Evolutionary conservation across 2,888 invertebrate genomes (phyloP), one percentile per base, ranked within the genome.

Genomic region (Gerris lacustris): DNA sequence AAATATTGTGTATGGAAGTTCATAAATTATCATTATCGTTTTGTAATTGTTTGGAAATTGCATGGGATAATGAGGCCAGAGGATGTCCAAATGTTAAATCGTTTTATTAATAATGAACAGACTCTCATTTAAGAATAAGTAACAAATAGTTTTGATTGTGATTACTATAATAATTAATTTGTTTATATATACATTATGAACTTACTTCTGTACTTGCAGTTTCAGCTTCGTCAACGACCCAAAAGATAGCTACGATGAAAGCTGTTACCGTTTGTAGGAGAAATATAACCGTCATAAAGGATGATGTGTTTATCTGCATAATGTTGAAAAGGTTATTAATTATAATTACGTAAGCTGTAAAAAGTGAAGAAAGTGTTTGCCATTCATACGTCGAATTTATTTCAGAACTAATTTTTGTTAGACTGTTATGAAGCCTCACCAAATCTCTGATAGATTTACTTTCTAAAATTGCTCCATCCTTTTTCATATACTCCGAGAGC

Each of bases 221-320:
- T 55, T 55, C 55, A 55, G 55, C 55, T 55, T 55, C 55, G 15
- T 55, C 55, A 55, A 55, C 55, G 55, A 55, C 55, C 55, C 55
- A 55, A 15, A 55, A 55, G 15, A 55, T 55, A 55, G 55, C 55
- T 11, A 15, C 15, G 9, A 55, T 55, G 15, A 55, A 55, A 11
- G 55, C 55, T 55, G 5, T 55, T 31, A 31, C 31, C 31, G 31
- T 31, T 31, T 31, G 31, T 31, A 31, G 31, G 31, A 31, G 31
- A 31, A 31, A 31, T 31, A 31, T 31, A 55, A 15, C 55, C 9
- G 5, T 55, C 55, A 5, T 55, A 55, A 55, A 55, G 15, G 55
- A 55, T 55, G 9, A 11, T 9, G 9, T 55, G 15, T 9, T 9
- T 9, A 11, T 11, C 15, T 55, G 55, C 15, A 55, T 55, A 11